Evolutionary conservation across 2,888 invertebrate genomes (phyloP), one percentile per base, ranked within the genome.

Genomic region (Netelia virgata): DNA sequence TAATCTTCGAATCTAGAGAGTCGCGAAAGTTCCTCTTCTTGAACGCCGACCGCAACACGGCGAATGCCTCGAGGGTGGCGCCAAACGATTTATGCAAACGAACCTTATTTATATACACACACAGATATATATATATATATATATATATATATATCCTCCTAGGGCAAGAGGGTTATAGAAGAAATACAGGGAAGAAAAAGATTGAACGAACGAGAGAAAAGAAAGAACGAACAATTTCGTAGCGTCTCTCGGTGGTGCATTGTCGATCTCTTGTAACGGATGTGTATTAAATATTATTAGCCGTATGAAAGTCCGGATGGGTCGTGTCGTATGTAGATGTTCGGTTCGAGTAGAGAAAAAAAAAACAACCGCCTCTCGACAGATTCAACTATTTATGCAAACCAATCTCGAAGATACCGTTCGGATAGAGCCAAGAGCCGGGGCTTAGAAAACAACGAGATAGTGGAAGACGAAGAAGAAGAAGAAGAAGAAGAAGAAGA

Each of bases 51-150:
- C 61, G 73, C 73, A 73, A 57, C 59, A 3, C n/a, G 72, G 61
- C 66, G 53, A 76, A 77, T 68, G 78, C 53, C 55, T 73, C 41
- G 78, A 82, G 87, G 87, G 87, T 87, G 89, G 90, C 89, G 90
- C 90, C 89, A 78, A 63, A 90, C 87, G 88, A 88, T 88, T 89
- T 90, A 89, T 89, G 89, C 88, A 89, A 90, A 88, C 86, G 86
- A 86, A 77, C 70, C 82, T 82, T 76, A 57, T 64, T 16, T 36
- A 36, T 63, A 28, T 11, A 73, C 59, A 68, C 28, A 50, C n/a
- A n/a, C n/a, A n/a, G n/a, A n/a, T n/a, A n/a, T n/a, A n/a, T 76
- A 57, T 64, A 11, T 36, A 36, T 63, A 28, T 11, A 73, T 50
- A 68, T 28, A 50, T 74, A 68, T 14, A 68, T 18, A 72, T n/a